Evolutionary conservation across 1,140 invertebrate genomes (phyloP).

Genomic region (Coenobita brevimanus): DNA sequence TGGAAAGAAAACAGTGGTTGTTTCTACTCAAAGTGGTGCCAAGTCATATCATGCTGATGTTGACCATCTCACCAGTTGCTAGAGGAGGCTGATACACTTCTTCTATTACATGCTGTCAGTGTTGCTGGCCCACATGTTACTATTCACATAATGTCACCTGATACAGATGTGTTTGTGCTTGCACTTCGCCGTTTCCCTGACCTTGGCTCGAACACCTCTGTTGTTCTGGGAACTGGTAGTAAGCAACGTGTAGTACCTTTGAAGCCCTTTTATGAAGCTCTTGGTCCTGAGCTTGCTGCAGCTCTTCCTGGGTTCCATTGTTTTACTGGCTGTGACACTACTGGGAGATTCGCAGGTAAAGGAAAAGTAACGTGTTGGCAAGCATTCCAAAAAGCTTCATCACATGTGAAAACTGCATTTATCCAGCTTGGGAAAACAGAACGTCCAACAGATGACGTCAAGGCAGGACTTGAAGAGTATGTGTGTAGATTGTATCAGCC

Average conservation of each 20-base stretch:
- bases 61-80: neutral
- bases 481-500: too few relatives aligned
- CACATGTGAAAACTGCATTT: too few relatives aligned
- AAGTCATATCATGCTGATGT: neutral
- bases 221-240: neutral
- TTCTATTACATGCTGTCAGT: too few relatives aligned
- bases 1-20: neutral
- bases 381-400: too few relatives aligned
- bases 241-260: neutral
- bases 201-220: neutral
- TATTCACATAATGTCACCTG: neutral
- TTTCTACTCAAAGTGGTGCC: neutral
- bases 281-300: neutral
- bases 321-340: too few relatives aligned
- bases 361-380: neutral
- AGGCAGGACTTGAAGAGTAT: too few relatives aligned
- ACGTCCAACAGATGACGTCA: too few relatives aligned
- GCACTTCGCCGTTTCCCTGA: neutral
- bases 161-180: slow-evolving; percentile 14
- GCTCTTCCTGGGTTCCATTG: neutral
- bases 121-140: neutral
- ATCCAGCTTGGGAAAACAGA: too few relatives aligned
- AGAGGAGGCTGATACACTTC: neutral
- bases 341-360: neutral
- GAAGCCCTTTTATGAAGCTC: neutral